Conservation (phyloP, 2,888 invertebrate species). For the Polyploca ridens region DNA sequence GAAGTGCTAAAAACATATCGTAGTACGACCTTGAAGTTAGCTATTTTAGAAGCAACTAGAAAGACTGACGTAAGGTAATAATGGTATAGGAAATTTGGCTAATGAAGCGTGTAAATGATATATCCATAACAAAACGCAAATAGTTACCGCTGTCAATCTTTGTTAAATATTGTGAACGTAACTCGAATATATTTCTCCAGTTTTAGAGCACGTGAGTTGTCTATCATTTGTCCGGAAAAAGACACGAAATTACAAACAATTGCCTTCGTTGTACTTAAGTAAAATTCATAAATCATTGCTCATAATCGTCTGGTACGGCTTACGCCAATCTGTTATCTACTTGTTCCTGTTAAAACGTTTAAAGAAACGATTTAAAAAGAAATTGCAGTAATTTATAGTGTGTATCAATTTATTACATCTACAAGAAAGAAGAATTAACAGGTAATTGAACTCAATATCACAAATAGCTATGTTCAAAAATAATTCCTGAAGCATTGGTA, state of each 20-base stretch:
- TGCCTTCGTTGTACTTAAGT: neutral
- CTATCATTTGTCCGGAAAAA: neutral
- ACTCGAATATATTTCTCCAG: neutral
- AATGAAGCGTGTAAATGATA: neutral
- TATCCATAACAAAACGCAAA: conserved; percentile 3
- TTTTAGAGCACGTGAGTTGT: neutral
- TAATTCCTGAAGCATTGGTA: too few species aligned
- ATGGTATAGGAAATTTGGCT: neutral
- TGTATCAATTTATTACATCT: neutral
- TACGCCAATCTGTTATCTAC: neutral
- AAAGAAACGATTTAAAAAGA: neutral
- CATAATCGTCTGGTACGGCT: neutral
- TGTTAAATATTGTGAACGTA: neutral
- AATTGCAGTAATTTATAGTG: neutral
- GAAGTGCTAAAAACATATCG: neutral
- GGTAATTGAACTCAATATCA: neutral
- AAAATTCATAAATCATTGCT: conserved; percentile 2
- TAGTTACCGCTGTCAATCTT: neutral
- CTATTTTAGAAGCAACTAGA: neutral
- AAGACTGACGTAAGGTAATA: neutral
- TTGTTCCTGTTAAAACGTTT: neutral
- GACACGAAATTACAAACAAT: conserved; percentile 4
- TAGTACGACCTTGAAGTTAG: neutral
- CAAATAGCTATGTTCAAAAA: neutral
- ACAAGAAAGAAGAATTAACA: neutral